Conservation (phyloP, 2,113 vertebrate genomes). For the Semnopithecus entellus region DNA sequence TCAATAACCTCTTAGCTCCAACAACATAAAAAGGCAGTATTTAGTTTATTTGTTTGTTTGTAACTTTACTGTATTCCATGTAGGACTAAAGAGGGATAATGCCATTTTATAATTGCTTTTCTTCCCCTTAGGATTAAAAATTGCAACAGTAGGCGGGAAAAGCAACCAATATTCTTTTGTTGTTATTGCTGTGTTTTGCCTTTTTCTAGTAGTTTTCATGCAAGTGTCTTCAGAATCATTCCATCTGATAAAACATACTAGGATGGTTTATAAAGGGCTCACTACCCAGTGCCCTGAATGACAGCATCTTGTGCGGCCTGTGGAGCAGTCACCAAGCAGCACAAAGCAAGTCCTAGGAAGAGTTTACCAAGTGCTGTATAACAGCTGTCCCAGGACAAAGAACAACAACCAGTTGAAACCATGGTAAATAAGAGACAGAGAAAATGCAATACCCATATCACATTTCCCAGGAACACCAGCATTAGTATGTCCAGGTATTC, state of each 20-base stretch:
- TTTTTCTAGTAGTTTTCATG: background rate
- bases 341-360: background rate
- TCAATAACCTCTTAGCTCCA: background rate
- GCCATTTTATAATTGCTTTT: background rate
- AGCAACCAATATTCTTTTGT: background rate
- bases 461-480: background rate
- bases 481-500: background rate
- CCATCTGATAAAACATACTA: background rate
- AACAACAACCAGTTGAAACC: background rate
- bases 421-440: background rate
- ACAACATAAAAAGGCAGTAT: background rate
- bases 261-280: background rate
- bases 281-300: too few species aligned
- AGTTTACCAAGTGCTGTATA: background rate
- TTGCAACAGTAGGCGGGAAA: background rate
- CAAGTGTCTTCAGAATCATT: background rate
- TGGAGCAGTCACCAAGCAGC: background rate
- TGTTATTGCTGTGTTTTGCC: background rate
- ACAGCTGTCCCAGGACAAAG: background rate
- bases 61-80: background rate
- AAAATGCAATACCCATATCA: background rate
- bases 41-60: background rate
- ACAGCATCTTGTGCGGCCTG: background rate
- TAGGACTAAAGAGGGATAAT: background rate
- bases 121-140: background rate